These are phyloP conservation scores for Leuctra nigra DNA, from an alignment of 2,888 invertebrate species.

Conservation along the genomic window DNA sequence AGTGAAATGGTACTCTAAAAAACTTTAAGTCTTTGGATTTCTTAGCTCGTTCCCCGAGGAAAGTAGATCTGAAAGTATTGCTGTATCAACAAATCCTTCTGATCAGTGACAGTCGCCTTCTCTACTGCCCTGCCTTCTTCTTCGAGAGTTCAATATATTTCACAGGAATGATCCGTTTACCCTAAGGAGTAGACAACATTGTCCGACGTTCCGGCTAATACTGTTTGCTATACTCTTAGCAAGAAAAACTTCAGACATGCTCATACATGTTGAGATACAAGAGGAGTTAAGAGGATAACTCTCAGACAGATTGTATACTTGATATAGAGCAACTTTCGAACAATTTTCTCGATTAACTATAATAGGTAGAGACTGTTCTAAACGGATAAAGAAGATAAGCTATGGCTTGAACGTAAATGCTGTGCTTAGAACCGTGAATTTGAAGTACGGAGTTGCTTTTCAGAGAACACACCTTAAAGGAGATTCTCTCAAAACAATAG, in stretches of 20 bases:
- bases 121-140: not conserved
- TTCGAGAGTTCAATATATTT: conserved; percentile 4
- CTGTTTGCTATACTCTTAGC: conserved; percentile 4
- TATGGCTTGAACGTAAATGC: too few relatives aligned
- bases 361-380: not conserved
- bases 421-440: too few relatives aligned
- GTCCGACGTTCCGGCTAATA: conserved; percentile 3
- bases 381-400: too few relatives aligned
- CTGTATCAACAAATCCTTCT: conserved; percentile 15
- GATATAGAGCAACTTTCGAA: too few relatives aligned
- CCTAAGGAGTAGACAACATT: not conserved
- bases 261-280: too few relatives aligned
- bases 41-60: not conserved
- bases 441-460: too few relatives aligned
- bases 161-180: conserved; percentile 16
- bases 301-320: too few relatives aligned
- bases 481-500: too few relatives aligned
- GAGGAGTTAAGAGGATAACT: too few relatives aligned
- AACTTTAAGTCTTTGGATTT: too few relatives aligned
- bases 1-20: too few relatives aligned
- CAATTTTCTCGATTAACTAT: not conserved
- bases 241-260: not conserved
- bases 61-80: conserved; percentile 5
- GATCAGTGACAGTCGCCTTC: conserved; percentile 3
- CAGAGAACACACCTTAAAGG: too few relatives aligned